Conservation (phyloP, 2,113 vertebrate species). For the Perca flavescens region DNA sequence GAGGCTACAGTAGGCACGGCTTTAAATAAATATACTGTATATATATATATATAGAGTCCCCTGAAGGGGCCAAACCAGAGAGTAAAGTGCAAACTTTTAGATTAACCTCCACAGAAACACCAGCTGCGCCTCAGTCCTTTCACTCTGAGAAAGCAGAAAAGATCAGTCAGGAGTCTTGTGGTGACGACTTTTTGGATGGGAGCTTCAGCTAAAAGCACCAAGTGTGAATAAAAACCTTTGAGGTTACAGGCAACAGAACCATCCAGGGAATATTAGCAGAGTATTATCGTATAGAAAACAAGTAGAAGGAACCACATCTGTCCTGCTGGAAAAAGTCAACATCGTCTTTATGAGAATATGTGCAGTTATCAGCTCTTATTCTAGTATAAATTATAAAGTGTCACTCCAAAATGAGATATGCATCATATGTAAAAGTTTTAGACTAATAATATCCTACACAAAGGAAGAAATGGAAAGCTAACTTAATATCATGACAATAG, state of each 20-base stretch:
- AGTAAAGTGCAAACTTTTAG: conserved; percentile 38
- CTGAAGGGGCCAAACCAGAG: conserved; percentile 10
- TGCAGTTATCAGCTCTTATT: conserved; percentile 9
- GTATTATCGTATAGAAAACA: background rate
- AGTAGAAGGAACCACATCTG: no score
- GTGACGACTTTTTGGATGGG: background rate
- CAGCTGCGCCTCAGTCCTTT: conserved; percentile 12
- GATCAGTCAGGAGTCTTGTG: background rate
- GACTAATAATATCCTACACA: background rate
- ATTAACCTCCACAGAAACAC: conserved; percentile 14
- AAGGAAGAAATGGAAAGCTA: background rate
- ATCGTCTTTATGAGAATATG: background rate
- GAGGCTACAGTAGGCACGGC: conserved; percentile 45
- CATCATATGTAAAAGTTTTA: background rate
- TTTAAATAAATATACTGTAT: conserved; percentile 5
- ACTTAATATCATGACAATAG: background rate
- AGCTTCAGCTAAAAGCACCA: conserved; percentile 23
- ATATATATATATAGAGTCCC: background rate
- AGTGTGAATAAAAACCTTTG: conserved; percentile 3
- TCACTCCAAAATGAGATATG: conserved; percentile 18
- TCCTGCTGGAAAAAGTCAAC: conserved; percentile 14
- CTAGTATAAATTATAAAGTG: background rate
- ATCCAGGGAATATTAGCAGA: background rate
- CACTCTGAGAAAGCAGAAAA: background rate
- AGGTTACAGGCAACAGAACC: background rate